Evolutionary conservation across 2,888 invertebrate genomes (phyloP).

Genomic region (Cryptocephalus primarius): DNA sequence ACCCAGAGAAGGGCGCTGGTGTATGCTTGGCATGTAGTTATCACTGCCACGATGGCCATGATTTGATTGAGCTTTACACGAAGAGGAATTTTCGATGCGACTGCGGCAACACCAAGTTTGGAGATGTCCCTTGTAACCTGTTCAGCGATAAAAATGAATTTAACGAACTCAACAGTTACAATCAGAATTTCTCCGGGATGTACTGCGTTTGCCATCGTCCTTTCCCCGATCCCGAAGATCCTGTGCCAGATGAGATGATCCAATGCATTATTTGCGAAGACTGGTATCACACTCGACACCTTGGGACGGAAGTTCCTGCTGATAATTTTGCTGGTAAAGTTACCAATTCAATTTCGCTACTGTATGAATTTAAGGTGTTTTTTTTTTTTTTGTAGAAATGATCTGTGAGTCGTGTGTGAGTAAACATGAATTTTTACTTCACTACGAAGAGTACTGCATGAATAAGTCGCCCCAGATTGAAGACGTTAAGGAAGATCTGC

Average conservation of each 20-base stretch:
- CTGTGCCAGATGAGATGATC: slow-evolving; percentile 82
- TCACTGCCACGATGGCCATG: slow-evolving; percentile 92
- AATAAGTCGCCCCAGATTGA: slow-evolving; percentile 10
- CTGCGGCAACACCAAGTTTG: slow-evolving; percentile 76
- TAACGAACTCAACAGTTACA: slow-evolving; percentile 70
- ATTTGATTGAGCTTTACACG: slow-evolving; percentile 90
- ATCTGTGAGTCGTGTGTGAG: slow-evolving; percentile 69
- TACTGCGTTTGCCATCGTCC: slow-evolving; percentile 89
- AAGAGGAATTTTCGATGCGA: slow-evolving; percentile 94
- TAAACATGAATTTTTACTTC: slow-evolving; percentile 61
- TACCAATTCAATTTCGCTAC: not conserved
- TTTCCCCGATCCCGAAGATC: slow-evolving; percentile 86
- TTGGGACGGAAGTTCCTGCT: slow-evolving; percentile 47
- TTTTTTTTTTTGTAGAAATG: slow-evolving; percentile 51
- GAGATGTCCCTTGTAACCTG: slow-evolving; percentile 47
- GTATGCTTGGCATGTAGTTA: slow-evolving; percentile 91
- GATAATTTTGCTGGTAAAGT: slow-evolving; percentile 32
- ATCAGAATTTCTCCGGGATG: slow-evolving; percentile 87
- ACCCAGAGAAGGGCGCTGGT: slow-evolving; percentile 58
- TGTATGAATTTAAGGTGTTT: not conserved
- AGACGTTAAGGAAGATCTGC: slow-evolving; percentile 8
- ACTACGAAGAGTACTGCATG: slow-evolving; percentile 47
- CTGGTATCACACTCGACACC: slow-evolving; percentile 85
- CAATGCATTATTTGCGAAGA: slow-evolving; percentile 96
- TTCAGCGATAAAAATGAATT: slow-evolving; percentile 47